Base-by-base conservation (phyloP, 2,888 invertebrate genomes). In the Holacanthella duospinosa region DNA sequence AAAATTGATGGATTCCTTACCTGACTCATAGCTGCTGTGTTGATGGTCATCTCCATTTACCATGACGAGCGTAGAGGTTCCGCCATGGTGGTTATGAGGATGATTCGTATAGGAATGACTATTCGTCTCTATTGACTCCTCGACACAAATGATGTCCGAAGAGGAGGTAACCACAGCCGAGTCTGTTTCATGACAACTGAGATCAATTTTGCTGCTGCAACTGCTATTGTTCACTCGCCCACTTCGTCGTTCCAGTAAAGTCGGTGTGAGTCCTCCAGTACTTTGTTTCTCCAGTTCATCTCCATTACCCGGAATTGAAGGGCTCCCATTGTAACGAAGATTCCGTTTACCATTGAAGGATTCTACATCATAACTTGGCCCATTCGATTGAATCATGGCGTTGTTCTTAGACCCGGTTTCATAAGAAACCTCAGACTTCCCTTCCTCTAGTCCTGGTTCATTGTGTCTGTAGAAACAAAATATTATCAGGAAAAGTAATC, bases 161-260 rank as follows among this genome's bases (percentile, higher is more conserved):
- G 73, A 73, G 2, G 73, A 73, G 9, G 73, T 73, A 56, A 73
- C 73, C 61, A 73, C 67, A 57, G 71, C 72, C n/a, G 73, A 73
- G 60, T 71, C 73, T 56, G 70, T 73, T 68, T 73, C 73, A 62
- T 73, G 73, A 67, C 73, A 73, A 67, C 66, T 73, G 71, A 73
- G 71, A 70, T 73, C 73, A 71, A 73, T 71, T 67, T 71, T 73
- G 58, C 66, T 64, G 60, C 63, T 68, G 48, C 16, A n/a, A 21
- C 48, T 48, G 21, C 19, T 4, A 21, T 48, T 9, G 19, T 48
- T 48, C 19, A 48, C 4, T 48, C 21, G 6, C 36, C 36, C 36
- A n/a, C n/a, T n/a, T 4, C 48, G 48, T n/a, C 48, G 12, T 21
- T 21, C 48, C 16, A 36, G 9, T 36, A 36, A 67, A 61, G 65